A percentile compares a stretch with the other conserved stretches of the same genome.
Evolutionary conservation across 2,888 invertebrate species (phyloP).

Genomic region (Globia sparganii): DNA sequence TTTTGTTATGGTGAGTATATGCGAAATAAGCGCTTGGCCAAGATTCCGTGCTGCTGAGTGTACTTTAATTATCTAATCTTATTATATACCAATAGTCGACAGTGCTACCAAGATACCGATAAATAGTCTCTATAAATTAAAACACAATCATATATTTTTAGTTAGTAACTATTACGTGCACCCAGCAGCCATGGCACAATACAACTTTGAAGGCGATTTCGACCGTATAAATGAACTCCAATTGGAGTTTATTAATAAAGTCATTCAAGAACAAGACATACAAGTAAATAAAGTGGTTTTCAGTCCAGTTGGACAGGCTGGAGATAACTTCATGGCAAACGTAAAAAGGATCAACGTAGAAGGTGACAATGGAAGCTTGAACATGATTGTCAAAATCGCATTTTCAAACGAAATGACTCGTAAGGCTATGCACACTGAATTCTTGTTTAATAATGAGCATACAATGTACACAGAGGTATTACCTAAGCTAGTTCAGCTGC

Average conservation of each 20-base stretch:
- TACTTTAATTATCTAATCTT: constrained; percentile 6
- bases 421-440: constrained; percentile 49
- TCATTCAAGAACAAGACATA: constrained; percentile 69
- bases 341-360: constrained; percentile 68
- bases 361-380: constrained; percentile 60
- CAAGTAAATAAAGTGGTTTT: constrained; percentile 67
- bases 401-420: constrained; percentile 63
- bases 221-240: constrained; percentile 65
- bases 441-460: constrained; percentile 73
- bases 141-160: neutral
- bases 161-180: constrained; percentile 6
- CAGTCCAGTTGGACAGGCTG: constrained; percentile 69
- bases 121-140: constrained; percentile 33
- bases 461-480: constrained; percentile 72
- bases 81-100: neutral
- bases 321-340: constrained; percentile 72
- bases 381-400: constrained; percentile 76
- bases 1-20: too few relatives aligned
- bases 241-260: constrained; percentile 69
- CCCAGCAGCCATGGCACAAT: constrained; percentile 61
- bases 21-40: too few relatives aligned
- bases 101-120: constrained; percentile 14
- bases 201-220: constrained; percentile 71
- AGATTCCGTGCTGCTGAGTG: too few relatives aligned
- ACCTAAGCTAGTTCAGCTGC: constrained; percentile 71